These are phyloP conservation scores for Lindbergichthys nudifrons DNA, from an alignment of 2,797 vertebrate species.

Conservation along the genomic window DNA sequence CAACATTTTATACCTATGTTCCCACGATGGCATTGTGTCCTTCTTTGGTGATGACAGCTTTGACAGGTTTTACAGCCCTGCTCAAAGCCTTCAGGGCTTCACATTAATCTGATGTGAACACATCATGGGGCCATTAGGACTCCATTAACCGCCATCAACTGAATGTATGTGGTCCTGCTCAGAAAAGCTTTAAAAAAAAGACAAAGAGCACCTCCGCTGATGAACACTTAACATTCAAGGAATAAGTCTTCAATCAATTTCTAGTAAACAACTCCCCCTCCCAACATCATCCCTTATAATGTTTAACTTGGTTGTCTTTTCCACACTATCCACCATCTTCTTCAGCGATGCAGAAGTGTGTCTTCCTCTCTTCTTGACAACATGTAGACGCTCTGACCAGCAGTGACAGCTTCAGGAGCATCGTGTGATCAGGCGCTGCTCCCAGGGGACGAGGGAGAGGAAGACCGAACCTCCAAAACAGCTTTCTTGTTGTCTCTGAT, in stretches of 20 bases:
- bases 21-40: background rate
- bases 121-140: conserved; percentile 16
- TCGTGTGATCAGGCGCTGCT: conserved; percentile 51
- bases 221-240: background rate
- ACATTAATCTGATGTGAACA: conserved; percentile 23
- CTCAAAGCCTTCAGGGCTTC: conserved; percentile 1
- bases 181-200: conserved; percentile 14
- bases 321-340: conserved; percentile 33
- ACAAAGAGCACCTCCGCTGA: background rate
- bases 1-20: background rate
- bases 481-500: conserved; percentile 53
- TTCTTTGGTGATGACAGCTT: background rate
- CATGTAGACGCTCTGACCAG: conserved; percentile 44
- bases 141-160: conserved; percentile 31
- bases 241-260: background rate
- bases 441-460: conserved; percentile 49
- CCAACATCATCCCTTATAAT: conserved; percentile 19
- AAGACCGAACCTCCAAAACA: conserved; percentile 36
- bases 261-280: background rate
- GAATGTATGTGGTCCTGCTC: background rate
- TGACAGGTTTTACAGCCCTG: background rate
- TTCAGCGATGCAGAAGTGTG: conserved; percentile 35
- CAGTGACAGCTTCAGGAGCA: conserved; percentile 66
- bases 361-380: conserved; percentile 42
- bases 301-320: conserved; percentile 21